Conservation (phyloP, 2,888 invertebrate species). For the Augiades crinisus region DNA sequence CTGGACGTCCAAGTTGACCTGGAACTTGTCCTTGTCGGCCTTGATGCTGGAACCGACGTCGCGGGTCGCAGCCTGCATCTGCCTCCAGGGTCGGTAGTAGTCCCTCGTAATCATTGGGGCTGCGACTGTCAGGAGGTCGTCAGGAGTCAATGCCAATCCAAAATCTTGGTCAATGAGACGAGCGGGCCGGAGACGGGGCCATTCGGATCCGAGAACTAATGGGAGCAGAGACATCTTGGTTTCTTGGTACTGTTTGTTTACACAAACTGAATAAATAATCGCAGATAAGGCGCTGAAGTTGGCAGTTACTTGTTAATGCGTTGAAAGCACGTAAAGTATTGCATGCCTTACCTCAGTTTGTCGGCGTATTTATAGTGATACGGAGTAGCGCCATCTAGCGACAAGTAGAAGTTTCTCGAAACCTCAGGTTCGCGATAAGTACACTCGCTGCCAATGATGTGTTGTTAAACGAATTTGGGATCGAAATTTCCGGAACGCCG, state of each 20-base stretch:
- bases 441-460: constrained; percentile 11
- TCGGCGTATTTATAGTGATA: constrained; percentile 41
- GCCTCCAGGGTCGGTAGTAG: constrained; percentile 69
- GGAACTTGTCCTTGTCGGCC: constrained; percentile 68
- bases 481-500: constrained; percentile 33
- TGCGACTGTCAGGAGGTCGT: constrained; percentile 60
- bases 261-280: constrained; percentile 19
- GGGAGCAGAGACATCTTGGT: constrained; percentile 55
- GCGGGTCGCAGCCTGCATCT: constrained; percentile 65
- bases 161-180: constrained; percentile 77
- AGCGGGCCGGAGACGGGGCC: constrained; percentile 41
- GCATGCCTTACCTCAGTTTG: constrained; percentile 24
- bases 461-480: neutral
- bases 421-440: constrained; percentile 2
- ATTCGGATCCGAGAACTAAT: constrained; percentile 44
- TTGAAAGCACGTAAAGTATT: constrained; percentile 39
- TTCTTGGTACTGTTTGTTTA: neutral
- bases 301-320: constrained; percentile 27
- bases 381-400: constrained; percentile 49
- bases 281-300: constrained; percentile 19
- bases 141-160: constrained; percentile 73
- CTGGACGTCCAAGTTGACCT: constrained; percentile 87
- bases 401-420: constrained; percentile 43
- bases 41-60: constrained; percentile 80
- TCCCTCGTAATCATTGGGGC: constrained; percentile 50